Percentiles rank a stretch among this genome's conserved stretches.
phyloP scores from a whole-genome alignment of 2,888 invertebrate genomes.

The Tenthredo mesomela region DNA sequence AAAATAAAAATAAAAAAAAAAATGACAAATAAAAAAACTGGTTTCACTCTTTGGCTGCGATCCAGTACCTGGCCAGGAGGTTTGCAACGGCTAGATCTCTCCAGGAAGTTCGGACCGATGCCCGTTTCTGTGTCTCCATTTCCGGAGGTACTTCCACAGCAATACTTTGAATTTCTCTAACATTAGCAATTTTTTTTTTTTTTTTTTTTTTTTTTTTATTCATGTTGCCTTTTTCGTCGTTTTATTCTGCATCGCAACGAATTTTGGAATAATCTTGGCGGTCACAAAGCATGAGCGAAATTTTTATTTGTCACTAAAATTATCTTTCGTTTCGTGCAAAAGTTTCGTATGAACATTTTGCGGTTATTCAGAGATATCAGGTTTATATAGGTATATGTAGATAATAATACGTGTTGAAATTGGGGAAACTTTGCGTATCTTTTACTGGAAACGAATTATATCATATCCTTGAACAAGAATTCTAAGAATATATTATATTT shows the following conservation, averaged over 20 bases:
- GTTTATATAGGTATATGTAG: neutral
- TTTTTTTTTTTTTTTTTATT: neutral
- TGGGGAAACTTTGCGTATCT: constrained; percentile 10
- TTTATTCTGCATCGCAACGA: neutral
- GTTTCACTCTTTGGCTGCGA: constrained; percentile 4
- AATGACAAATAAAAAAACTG: constrained; percentile 1
- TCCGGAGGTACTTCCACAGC: neutral
- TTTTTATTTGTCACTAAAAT: neutral
- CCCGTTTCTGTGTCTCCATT: constrained; percentile 39
- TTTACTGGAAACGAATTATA: constrained; percentile 3
- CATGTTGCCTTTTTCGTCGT: neutral
- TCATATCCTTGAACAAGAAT: constrained; percentile 2
- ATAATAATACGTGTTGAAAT: neutral
- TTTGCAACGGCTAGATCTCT: constrained; percentile 36
- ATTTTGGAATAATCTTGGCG: neutral
- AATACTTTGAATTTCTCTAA: constrained; percentile 6
- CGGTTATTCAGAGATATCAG: constrained; percentile 33
- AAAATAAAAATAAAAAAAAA: neutral
- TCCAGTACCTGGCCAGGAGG: constrained; percentile 23
- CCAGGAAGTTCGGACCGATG: constrained; percentile 43
- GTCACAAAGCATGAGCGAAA: neutral
- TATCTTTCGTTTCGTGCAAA: neutral
- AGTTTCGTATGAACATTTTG: neutral
- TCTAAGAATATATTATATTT: neutral
- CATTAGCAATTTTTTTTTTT: neutral